Evolutionary conservation across 2,113 vertebrate genomes (phyloP).

Genomic region (Poeciliopsis turrubarensis): DNA sequence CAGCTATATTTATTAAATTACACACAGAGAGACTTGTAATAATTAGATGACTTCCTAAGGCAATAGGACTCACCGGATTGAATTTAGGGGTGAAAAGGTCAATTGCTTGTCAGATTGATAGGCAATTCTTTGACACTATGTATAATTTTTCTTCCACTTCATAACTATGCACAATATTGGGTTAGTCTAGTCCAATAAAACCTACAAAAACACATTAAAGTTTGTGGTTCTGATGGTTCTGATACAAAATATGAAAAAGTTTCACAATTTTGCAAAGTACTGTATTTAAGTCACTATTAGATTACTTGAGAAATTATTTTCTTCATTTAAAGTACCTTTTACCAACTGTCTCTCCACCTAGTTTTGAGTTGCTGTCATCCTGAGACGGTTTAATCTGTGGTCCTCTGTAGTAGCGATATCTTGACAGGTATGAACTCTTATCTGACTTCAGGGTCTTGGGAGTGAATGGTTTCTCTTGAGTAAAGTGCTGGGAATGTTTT

Average conservation of each 20-base stretch:
- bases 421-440: conserved; percentile 85
- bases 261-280: background rate
- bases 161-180: too few relatives aligned
- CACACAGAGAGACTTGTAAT: too few relatives aligned
- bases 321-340: conserved; percentile 76
- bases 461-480: conserved; percentile 84
- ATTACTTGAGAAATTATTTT: background rate
- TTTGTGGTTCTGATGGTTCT: background rate
- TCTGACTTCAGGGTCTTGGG: conserved; percentile 90
- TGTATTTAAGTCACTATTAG: background rate
- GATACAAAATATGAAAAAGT: background rate
- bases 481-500: conserved; percentile 87
- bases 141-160: too few relatives aligned
- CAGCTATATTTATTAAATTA: too few relatives aligned
- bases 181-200: too few relatives aligned
- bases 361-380: conserved; percentile 31
- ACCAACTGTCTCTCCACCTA: conserved; percentile 76
- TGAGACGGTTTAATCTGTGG: conserved; percentile 74
- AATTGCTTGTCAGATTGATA: too few relatives aligned
- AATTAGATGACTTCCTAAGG: too few relatives aligned
- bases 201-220: background rate
- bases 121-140: too few relatives aligned
- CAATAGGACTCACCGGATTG: too few relatives aligned
- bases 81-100: too few relatives aligned
- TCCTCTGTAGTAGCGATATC: conserved; percentile 90